Evolutionary conservation across 2,888 invertebrate species (phyloP), one percentile per base, ranked within the genome.

Genomic region (Eurytoma adleriae): DNA sequence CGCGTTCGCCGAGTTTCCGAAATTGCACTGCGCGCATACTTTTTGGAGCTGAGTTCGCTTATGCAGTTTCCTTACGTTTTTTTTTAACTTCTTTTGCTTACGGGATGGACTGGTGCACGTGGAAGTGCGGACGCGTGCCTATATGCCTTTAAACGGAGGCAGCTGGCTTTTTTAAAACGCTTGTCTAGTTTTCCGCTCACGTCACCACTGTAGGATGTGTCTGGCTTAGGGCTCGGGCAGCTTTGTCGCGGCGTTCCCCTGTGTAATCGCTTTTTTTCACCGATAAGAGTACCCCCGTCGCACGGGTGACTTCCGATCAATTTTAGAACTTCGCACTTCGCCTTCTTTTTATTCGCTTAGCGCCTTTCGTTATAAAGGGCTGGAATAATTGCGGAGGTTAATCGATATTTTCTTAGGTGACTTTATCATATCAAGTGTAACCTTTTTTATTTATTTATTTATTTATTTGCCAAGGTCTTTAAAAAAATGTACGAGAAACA

Each of bases 261-360:
- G 40, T 66, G 3, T 40, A 56, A 48, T 40, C 56, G 30, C 62
- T 30, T 1, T 40, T 54, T 20, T 52, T 18, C 40, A 64, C 13
- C 56, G 73, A 74, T 74, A 74, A 74, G 56, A 66, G 73, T 66
- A 56, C 56, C 57, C 40, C 10, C 40, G 0, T 40, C 64, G 64
- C 66, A 66, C 66, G 66, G 56, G 48, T 14, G 73, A 18, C 13
- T 14, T 30, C 3, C 64, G 70, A 48, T 59, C 48, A 70, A 56
- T 66, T 73, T 73, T 48, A 61, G 50, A 71, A 10, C 52, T 52
- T 18, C 62, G 16, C 14, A 20, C 30, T 69, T 2, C 14, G 12
- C 24, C n/a, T 14, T 57, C 50, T 70, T 61, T 50, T 50, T 16
- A 12, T 1, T 27, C 3, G 20, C 24, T 24, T 24, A 24, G 24